A percentile compares a stretch with the other conserved stretches of the same genome.
These are phyloP conservation scores for Glomeris maerens DNA, from an alignment of 1,140 invertebrate genomes.

Conservation along the genomic window DNA sequence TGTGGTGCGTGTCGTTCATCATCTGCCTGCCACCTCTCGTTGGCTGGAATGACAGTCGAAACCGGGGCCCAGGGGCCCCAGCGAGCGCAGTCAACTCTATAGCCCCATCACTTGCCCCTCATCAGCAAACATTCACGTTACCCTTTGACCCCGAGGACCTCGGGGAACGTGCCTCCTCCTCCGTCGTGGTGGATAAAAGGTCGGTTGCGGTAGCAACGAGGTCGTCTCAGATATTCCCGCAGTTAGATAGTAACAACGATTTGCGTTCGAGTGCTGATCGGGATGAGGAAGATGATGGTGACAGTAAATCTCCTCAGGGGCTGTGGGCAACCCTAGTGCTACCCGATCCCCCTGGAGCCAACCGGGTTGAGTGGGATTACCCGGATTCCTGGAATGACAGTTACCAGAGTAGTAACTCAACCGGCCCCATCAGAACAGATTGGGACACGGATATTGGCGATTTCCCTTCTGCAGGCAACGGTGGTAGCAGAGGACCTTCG, in stretches of 20 bases:
- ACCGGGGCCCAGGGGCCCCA: neutral
- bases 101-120: constrained; percentile 5
- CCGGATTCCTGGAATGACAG: neutral
- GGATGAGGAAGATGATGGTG: too few relatives aligned
- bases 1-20: constrained; percentile 90
- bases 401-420: neutral
- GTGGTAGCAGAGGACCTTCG: too few relatives aligned
- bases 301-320: neutral
- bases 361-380: neutral
- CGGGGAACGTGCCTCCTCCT: neutral
- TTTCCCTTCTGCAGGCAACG: too few relatives aligned
- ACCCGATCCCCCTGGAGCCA: neutral
- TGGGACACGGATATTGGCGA: too few relatives aligned
- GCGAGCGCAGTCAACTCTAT: constrained; percentile 17
- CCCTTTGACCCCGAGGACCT: neutral
- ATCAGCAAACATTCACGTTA: too few relatives aligned
- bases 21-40: constrained; percentile 93
- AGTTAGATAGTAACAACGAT: too few relatives aligned
- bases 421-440: neutral
- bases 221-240: too few relatives aligned
- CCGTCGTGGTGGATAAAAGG: neutral
- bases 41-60: constrained; percentile 65
- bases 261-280: too few relatives aligned
- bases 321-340: neutral
- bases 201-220: neutral